Conservation (phyloP, 2,888 invertebrate genomes). For the Quadroppia sp. region DNA sequence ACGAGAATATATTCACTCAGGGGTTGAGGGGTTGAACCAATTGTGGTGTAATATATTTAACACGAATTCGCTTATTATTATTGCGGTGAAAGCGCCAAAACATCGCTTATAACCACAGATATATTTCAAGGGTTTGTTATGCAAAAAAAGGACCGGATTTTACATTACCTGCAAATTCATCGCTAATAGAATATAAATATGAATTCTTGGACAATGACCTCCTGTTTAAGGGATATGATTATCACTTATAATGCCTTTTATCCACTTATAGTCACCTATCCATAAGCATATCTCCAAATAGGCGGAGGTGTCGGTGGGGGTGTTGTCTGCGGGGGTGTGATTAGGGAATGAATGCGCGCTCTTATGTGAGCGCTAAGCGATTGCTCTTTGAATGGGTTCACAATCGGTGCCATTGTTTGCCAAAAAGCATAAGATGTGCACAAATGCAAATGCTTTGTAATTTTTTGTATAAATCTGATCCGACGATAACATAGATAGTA, state of each 20-base stretch:
- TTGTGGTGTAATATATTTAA: slow-evolving; percentile 1
- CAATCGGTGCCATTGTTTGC: slow-evolving; percentile 12
- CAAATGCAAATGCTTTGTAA: slow-evolving; percentile 37
- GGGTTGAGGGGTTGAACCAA: neutral
- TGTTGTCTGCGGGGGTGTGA: no score
- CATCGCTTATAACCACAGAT: neutral
- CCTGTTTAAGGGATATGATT: neutral
- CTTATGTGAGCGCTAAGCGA: slow-evolving; percentile 29
- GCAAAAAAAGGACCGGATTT: neutral
- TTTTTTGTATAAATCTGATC: slow-evolving; percentile 33
- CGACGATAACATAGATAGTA: slow-evolving; percentile 22
- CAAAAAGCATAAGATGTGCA: neutral
- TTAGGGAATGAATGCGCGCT: slow-evolving; percentile 31
- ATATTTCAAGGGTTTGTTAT: neutral
- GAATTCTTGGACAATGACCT: slow-evolving; percentile 5
- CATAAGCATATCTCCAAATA: neutral
- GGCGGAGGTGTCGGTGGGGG: slow-evolving; percentile 32
- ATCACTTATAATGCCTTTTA: neutral
- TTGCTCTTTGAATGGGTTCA: neutral
- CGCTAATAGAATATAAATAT: neutral
- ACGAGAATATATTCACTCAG: neutral
- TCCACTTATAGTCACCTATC: no score
- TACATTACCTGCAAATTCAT: neutral
- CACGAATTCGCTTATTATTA: slow-evolving; percentile 17
- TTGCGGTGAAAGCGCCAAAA: neutral